Percentiles rank a stretch among this genome's conserved stretches.
phyloP scores from a whole-genome alignment of 1,140 invertebrate genomes.

The Drosophila parabipectinata region DNA sequence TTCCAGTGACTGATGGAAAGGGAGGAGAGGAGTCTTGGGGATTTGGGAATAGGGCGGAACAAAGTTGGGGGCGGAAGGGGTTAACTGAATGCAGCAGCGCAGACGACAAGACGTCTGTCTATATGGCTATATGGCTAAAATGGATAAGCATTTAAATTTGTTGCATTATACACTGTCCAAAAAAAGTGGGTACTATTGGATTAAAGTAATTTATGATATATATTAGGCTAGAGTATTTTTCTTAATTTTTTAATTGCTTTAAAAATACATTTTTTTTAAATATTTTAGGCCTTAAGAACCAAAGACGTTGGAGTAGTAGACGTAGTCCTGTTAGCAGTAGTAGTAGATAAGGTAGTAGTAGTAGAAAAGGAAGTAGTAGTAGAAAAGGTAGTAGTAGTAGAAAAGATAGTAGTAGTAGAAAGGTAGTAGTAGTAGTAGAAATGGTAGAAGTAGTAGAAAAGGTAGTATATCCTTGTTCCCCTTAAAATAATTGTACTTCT shows the following conservation, averaged over 20 bases:
- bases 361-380: too few species aligned
- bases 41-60: not conserved
- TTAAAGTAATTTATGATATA: too few species aligned
- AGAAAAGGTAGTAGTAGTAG: too few species aligned
- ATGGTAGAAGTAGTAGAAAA: too few species aligned
- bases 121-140: constrained; percentile 2
- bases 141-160: constrained; percentile 15
- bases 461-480: too few species aligned
- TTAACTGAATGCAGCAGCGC: constrained; percentile 2
- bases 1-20: not conserved
- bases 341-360: not conserved
- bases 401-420: not conserved
- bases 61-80: not conserved
- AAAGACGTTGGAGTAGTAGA: not conserved
- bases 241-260: not conserved
- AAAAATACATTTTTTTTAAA: not conserved
- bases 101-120: constrained; percentile 3
- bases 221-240: too few species aligned
- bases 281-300: too few species aligned
- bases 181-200: not conserved
- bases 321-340: not conserved
- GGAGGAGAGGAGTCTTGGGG: not conserved
- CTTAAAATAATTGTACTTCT: too few species aligned
- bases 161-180: not conserved
- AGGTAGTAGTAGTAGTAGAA: not conserved